phyloP scores from a whole-genome alignment of 2,113 vertebrate genomes.

The Cebus imitator region DNA sequence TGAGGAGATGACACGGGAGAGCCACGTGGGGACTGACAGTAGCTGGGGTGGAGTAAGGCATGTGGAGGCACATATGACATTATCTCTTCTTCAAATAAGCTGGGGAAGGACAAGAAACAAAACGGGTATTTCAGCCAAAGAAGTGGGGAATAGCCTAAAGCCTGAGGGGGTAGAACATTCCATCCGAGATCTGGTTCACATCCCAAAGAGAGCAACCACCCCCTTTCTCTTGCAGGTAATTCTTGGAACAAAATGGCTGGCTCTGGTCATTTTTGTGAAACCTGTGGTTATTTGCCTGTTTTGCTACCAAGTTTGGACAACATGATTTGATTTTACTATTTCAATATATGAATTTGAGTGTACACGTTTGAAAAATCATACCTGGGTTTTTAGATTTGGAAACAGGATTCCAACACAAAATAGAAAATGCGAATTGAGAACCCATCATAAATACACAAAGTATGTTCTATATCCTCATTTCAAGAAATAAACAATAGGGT shows the following conservation, averaged over 20 bases:
- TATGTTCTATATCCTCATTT: neutral
- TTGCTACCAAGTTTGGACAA: neutral
- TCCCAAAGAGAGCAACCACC: neutral
- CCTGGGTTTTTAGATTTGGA: neutral
- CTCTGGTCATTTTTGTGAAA: neutral
- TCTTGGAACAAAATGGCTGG: neutral
- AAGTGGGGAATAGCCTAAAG: neutral
- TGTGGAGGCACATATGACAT: slow-evolving; percentile 98
- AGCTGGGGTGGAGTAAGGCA: slow-evolving; percentile 94
- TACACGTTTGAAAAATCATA: neutral
- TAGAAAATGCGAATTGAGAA: neutral
- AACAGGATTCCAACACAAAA: neutral
- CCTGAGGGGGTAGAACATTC: neutral
- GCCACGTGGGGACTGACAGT: slow-evolving; percentile 91
- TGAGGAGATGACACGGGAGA: slow-evolving; percentile 94
- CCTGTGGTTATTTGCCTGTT: neutral
- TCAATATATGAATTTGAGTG: neutral
- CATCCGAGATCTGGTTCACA: neutral
- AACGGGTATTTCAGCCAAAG: neutral
- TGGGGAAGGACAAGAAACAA: slow-evolving; percentile 78
- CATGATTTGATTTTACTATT: neutral
- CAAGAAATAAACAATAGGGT: neutral
- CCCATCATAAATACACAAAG: neutral
- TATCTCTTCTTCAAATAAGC: slow-evolving; percentile 99
- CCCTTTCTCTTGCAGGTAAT: neutral